Evolutionary conservation across 2,113 vertebrate species (phyloP).

Genomic region (Phylloscopus whistleri): DNA sequence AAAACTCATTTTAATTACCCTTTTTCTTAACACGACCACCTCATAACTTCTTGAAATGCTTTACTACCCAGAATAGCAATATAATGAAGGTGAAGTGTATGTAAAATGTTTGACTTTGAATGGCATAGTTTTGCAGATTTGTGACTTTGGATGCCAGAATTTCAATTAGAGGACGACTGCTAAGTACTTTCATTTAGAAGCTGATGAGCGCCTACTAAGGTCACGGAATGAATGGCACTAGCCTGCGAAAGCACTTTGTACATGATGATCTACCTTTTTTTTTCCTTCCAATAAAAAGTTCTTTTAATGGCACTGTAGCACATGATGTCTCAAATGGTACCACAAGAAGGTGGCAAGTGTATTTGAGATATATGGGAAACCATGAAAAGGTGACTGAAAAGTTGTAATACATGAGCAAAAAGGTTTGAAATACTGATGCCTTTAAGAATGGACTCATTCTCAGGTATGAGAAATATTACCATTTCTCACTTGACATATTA

Average conservation of each 20-base stretch:
- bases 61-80: slow-evolving; percentile 67
- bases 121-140: slow-evolving; percentile 58
- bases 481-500: slow-evolving; percentile 69
- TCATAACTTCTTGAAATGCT: slow-evolving; percentile 70
- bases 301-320: slow-evolving; percentile 55
- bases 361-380: slow-evolving; percentile 60
- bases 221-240: slow-evolving; percentile 39
- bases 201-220: slow-evolving; percentile 61
- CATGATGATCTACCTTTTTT: slow-evolving; percentile 28
- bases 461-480: slow-evolving; percentile 57
- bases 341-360: slow-evolving; percentile 37
- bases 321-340: slow-evolving; percentile 39
- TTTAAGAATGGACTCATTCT: slow-evolving; percentile 70
- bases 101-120: slow-evolving; percentile 67
- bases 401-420: slow-evolving; percentile 69
- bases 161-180: slow-evolving; percentile 52
- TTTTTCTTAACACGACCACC: slow-evolving; percentile 67
- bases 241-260: slow-evolving; percentile 14
- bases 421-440: slow-evolving; percentile 72
- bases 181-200: slow-evolving; percentile 70
- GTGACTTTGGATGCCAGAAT: slow-evolving; percentile 59
- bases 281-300: slow-evolving; percentile 63
- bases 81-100: slow-evolving; percentile 70
- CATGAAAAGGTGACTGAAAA: slow-evolving; percentile 71
- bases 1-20: slow-evolving; percentile 70